Base-by-base conservation (phyloP, 1,140 invertebrate species). In the Apolygus lucorum region DNA sequence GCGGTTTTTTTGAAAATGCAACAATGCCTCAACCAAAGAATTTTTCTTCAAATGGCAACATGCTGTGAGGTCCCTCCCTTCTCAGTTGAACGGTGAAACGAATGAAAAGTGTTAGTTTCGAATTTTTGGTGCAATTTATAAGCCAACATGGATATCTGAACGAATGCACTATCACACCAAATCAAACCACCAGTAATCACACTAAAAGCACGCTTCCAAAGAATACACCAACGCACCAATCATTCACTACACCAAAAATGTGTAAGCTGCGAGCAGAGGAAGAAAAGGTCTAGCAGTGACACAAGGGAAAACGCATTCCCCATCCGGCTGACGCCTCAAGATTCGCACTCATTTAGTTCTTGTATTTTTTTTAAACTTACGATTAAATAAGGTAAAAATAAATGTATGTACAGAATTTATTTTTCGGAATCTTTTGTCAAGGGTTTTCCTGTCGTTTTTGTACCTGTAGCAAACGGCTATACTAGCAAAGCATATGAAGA, bases 381-480 rank as follows among this genome's bases (percentile, higher is more conserved):
- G n/a, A n/a, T n/a, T n/a, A n/a, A n/a, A n/a, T n/a, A n/a, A n/a
- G n/a, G n/a, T n/a, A n/a, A n/a, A n/a, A 63, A 22, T 4, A 63
- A 22, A 26, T 63, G n/a, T 42, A n/a, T 42, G 14, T 42, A 49
- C 25, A 34, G 24, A 68, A 34, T 69, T n/a, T n/a, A n/a, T n/a
- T n/a, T n/a, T n/a, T n/a, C n/a, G n/a, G n/a, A n/a, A 34, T 28
- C 17, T 54, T 42, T 4, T 4, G 34, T 42, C 4, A 17, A 42
- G 17, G 17, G 17, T 42, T 59, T 69, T 64, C 69, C 66, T 65
- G 54, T 25, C 25, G 28, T 22, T 67, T n/a, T 62, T 66, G 81
- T 91, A 93, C 92, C 93, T 95, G 90, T 94, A 95, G 86, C 92
- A 95, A 86, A 92, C 88, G 79, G 93, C 92, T 85, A 93, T 87